A percentile compares a stretch with the other conserved stretches of the same genome.
Conservation (phyloP, 2,888 invertebrate genomes). For the Leptura quadrifasciata region DNA sequence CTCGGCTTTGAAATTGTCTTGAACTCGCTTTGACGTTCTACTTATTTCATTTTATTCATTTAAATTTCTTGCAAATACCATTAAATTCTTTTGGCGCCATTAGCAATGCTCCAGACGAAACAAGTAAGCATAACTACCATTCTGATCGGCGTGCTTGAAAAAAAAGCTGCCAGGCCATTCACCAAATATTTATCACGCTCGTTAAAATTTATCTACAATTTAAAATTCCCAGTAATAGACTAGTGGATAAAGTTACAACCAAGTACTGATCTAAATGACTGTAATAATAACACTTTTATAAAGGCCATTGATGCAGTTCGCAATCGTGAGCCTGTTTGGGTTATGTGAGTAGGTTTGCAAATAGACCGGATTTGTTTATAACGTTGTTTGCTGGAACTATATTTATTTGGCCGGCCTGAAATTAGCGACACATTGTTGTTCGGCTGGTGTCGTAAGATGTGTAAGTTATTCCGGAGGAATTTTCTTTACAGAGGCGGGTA, state of each 20-base stretch:
- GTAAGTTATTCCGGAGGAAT: slow-evolving; percentile 59
- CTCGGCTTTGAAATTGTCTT: neutral
- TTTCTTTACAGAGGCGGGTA: slow-evolving; percentile 57
- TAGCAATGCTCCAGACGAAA: neutral
- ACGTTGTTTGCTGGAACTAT: slow-evolving; percentile 47
- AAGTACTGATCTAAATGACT: slow-evolving; percentile 29
- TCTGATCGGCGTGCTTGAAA: neutral
- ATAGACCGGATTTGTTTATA: slow-evolving; percentile 53
- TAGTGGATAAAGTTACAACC: slow-evolving; percentile 10
- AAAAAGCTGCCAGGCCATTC: neutral
- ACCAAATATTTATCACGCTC: slow-evolving; percentile 14
- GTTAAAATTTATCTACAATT: slow-evolving; percentile 22
- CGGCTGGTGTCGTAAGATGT: slow-evolving; percentile 59
- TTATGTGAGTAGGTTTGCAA: slow-evolving; percentile 37
- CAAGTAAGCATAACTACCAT: neutral
- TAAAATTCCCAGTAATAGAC: slow-evolving; percentile 13
- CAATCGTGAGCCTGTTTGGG: slow-evolving; percentile 31
- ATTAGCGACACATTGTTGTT: slow-evolving; percentile 63
- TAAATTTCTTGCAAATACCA: too few species aligned
- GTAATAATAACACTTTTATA: slow-evolving; percentile 32
- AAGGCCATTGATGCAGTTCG: slow-evolving; percentile 5
- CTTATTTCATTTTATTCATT: neutral
- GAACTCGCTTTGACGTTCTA: neutral
- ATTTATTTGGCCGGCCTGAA: slow-evolving; percentile 58
- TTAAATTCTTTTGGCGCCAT: neutral